Evolutionary conservation across 2,888 invertebrate species (phyloP).

Genomic region (Mycogona germanica): DNA sequence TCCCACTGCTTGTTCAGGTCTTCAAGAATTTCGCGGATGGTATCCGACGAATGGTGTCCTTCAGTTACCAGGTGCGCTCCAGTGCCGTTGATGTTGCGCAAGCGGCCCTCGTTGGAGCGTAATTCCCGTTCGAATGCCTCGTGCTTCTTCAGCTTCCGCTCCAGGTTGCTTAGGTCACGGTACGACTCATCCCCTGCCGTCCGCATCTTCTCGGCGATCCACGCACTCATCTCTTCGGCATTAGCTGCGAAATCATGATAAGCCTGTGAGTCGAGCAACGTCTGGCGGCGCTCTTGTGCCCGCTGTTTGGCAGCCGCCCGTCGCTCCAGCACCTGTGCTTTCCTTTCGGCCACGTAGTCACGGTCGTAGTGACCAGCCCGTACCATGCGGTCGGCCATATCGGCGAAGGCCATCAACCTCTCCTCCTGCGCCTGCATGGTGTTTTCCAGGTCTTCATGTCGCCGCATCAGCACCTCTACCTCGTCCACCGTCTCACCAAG

Average conservation of each 20-base stretch:
- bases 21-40: conserved; percentile 52
- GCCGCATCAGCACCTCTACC: conserved; percentile 80
- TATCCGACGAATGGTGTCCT: conserved; percentile 50
- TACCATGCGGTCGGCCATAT: conserved; percentile 68
- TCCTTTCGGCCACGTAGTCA: conserved; percentile 13
- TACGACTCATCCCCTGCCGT: conserved; percentile 89
- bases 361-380: conserved; percentile 65
- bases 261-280: conserved; percentile 68
- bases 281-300: conserved; percentile 56
- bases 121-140: conserved; percentile 94
- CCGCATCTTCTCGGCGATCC: conserved; percentile 84
- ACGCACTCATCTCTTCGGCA: conserved; percentile 74
- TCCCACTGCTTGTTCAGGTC: conserved; percentile 68
- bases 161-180: conserved; percentile 74
- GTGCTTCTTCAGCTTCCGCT: conserved; percentile 87
- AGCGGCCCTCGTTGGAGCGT: conserved; percentile 83
- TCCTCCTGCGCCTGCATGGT: conserved; percentile 89
- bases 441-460: conserved; percentile 87
- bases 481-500: conserved; percentile 79
- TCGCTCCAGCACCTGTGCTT: conserved; percentile 52
- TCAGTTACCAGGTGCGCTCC: conserved; percentile 59
- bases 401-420: conserved; percentile 64
- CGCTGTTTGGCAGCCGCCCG: conserved; percentile 54
- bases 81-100: conserved; percentile 61
- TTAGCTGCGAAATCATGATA: conserved; percentile 89